A percentile compares a stretch with the other conserved stretches of the same genome.
phyloP scores from a whole-genome alignment of 2,797 vertebrate genomes.

The Miopithecus talapoin region DNA sequence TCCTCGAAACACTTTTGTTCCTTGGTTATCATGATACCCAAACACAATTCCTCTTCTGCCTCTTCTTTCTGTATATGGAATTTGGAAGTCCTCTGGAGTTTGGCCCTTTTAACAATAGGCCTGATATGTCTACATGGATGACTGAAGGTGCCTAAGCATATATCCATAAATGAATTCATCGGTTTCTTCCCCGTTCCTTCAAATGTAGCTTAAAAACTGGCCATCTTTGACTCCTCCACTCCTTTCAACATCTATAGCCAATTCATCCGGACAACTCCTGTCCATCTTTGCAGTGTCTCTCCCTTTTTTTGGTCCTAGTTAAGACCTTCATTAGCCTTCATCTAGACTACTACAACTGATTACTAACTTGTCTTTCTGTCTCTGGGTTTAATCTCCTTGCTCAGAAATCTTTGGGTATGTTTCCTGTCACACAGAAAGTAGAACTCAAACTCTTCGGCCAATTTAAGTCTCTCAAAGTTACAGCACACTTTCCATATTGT shows the following conservation, averaged over 20 bases:
- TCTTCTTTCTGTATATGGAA: not conserved
- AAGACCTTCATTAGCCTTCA: not conserved
- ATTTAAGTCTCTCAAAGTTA: not conserved
- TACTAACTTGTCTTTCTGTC: not conserved
- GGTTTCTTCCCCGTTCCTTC: not conserved
- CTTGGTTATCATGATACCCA: not conserved
- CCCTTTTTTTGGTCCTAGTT: not conserved
- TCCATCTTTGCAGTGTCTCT: not conserved
- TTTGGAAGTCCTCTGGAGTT: not conserved
- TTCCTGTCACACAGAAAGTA: not conserved
- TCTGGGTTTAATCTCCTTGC: not conserved
- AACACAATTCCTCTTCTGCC: not conserved
- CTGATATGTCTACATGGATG: not conserved
- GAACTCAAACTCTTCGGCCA: not conserved
- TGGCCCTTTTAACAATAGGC: not conserved
- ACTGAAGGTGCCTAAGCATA: not conserved
- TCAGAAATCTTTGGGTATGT: not conserved
- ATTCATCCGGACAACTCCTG: not conserved
- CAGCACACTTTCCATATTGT: not conserved
- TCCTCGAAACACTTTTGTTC: not conserved
- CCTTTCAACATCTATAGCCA: not conserved
- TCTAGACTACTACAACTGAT: not conserved
- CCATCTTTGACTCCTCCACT: not conserved
- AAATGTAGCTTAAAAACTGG: not conserved
- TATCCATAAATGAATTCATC: not conserved